Conservation (phyloP, 2,113 vertebrate genomes). For the Elaphurus davidianus region DNA sequence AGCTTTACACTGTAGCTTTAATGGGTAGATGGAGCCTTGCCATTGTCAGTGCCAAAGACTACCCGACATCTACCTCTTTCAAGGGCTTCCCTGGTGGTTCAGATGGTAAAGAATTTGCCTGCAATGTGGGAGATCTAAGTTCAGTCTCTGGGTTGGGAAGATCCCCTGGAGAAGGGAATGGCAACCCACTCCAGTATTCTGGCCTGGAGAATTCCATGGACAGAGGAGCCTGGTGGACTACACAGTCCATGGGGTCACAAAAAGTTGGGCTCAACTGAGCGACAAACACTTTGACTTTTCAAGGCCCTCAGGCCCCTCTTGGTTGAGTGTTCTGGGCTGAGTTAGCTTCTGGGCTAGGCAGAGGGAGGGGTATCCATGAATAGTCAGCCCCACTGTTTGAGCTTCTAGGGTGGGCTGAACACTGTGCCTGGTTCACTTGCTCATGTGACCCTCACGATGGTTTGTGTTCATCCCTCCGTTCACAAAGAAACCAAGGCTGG, state of each 20-base stretch:
- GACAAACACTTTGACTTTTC: neutral
- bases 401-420: neutral
- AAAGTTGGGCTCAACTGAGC: neutral
- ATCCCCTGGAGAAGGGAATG: neutral
- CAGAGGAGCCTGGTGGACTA: neutral
- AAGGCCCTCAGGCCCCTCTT: neutral
- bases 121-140: neutral
- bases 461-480: neutral
- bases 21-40: too few species aligned
- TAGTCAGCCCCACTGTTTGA: neutral
- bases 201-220: neutral
- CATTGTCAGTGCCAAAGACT: neutral
- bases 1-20: neutral
- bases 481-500: neutral
- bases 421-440: neutral
- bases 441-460: neutral
- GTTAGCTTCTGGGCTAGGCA: neutral
- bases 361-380: neutral
- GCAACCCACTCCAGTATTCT: neutral
- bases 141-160: neutral
- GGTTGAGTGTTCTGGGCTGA: neutral
- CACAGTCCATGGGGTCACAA: neutral
- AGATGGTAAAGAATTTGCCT: neutral
- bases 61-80: too few species aligned
- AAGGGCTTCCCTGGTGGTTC: neutral